Conservation (phyloP, 2,888 invertebrate species). For the Eledone cirrhosa region DNA sequence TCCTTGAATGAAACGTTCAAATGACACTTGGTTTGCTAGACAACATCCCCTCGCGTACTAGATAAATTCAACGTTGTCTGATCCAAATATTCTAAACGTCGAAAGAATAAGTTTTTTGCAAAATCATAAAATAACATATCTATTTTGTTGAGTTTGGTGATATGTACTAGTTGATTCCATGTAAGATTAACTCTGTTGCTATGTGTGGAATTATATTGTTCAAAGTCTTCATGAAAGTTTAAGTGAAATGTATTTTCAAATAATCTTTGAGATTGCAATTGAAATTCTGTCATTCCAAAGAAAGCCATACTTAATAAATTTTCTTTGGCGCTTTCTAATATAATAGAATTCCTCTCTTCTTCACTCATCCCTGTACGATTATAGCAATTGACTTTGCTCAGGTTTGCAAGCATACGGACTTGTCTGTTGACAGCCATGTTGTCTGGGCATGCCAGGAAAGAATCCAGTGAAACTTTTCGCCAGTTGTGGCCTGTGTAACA, state of each 20-base stretch:
- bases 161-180: conserved; percentile 77
- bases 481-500: conserved; percentile 74
- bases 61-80: no score
- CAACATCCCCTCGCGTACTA: no score
- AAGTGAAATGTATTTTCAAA: conserved; percentile 63
- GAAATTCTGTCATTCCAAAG: conserved; percentile 95
- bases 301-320: conserved; percentile 93
- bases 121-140: conserved; percentile 92
- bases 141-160: conserved; percentile 83
- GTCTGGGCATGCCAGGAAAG: conserved; percentile 89
- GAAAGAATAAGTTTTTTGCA: conserved; percentile 81
- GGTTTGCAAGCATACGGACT: conserved; percentile 96
- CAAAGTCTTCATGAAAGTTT: conserved; percentile 71
- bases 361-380: conserved; percentile 69
- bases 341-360: conserved; percentile 69
- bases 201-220: conserved; percentile 90
- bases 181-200: conserved; percentile 82
- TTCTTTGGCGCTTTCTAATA: conserved; percentile 93
- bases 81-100: conserved; percentile 66
- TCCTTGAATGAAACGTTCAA: no score
- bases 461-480: conserved; percentile 80
- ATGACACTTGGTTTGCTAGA: no score
- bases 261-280: conserved; percentile 73
- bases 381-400: conserved; percentile 95
- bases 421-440: conserved; percentile 96